Evolutionary conservation across 2,797 vertebrate genomes (phyloP).

Genomic region (Darevskia mixta): DNA sequence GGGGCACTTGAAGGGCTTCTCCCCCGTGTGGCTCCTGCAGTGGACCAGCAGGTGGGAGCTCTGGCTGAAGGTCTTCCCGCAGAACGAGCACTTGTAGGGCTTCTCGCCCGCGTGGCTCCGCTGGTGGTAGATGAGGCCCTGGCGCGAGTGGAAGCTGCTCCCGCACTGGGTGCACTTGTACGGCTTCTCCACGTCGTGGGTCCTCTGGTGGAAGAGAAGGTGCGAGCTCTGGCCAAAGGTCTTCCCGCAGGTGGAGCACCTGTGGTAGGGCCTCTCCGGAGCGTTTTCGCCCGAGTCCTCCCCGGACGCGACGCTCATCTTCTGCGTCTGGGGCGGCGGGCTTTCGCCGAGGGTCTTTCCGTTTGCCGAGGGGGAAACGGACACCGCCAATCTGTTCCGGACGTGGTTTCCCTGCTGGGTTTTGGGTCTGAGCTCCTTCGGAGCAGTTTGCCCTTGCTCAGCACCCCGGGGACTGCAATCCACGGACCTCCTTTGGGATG

Average conservation of each 20-base stretch:
- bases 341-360: neutral
- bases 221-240: constrained; percentile 69
- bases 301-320: neutral
- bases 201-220: constrained; percentile 25
- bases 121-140: constrained; percentile 69
- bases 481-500: neutral
- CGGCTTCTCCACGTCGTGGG: constrained; percentile 15
- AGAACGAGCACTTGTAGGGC: constrained; percentile 70
- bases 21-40: constrained; percentile 72
- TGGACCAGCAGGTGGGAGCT: constrained; percentile 73
- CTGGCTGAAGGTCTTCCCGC: constrained; percentile 73
- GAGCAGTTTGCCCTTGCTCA: neutral
- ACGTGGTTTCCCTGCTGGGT: neutral
- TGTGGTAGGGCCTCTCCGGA: constrained; percentile 65
- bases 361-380: neutral
- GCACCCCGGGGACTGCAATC: neutral
- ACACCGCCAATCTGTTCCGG: neutral
- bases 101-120: constrained; percentile 72
- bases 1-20: constrained; percentile 69
- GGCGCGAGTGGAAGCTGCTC: constrained; percentile 22
- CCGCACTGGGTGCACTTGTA: constrained; percentile 16
- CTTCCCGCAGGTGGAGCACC: constrained; percentile 71
- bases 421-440: neutral
- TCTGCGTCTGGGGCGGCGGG: neutral
- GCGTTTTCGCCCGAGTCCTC: constrained; percentile 67